A percentile compares a stretch with the other conserved stretches of the same genome.
Conservation (phyloP, 2,888 invertebrate species). For the Eubasilissa splendida region DNA sequence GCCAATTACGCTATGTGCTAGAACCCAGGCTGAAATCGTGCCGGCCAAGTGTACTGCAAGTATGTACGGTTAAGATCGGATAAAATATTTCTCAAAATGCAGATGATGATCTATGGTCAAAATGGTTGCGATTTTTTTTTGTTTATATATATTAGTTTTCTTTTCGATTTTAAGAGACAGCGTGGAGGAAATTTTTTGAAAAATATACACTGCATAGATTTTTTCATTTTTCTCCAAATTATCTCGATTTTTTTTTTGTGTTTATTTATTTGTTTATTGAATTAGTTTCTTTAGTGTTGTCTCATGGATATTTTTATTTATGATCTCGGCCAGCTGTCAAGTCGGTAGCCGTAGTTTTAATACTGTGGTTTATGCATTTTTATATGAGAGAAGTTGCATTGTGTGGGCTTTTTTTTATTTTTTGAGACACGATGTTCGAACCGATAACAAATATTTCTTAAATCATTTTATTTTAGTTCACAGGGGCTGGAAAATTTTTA, state of each 20-base stretch:
- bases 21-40: not conserved
- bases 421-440: too few relatives aligned
- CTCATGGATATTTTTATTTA: not conserved
- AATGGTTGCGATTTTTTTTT: constrained; percentile 41
- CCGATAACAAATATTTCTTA: too few relatives aligned
- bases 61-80: not conserved
- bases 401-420: not conserved
- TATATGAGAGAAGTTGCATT: constrained; percentile 6
- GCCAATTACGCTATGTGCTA: not conserved
- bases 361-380: not conserved
- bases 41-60: not conserved
- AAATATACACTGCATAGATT: not conserved
- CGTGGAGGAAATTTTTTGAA: not conserved
- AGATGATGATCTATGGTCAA: constrained; percentile 31
- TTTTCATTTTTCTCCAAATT: not conserved
- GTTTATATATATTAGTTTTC: constrained; percentile 41
- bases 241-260: not conserved
- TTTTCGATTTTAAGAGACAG: constrained; percentile 16
- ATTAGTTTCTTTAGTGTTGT: constrained; percentile 2
- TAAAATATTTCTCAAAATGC: constrained; percentile 32
- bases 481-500: too few relatives aligned
- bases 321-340: constrained; percentile 4
- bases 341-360: not conserved
- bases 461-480: too few relatives aligned
- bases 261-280: constrained; percentile 24